Base-by-base conservation (phyloP, 2,797 vertebrate genomes). In the Tenualosa ilisha region DNA sequence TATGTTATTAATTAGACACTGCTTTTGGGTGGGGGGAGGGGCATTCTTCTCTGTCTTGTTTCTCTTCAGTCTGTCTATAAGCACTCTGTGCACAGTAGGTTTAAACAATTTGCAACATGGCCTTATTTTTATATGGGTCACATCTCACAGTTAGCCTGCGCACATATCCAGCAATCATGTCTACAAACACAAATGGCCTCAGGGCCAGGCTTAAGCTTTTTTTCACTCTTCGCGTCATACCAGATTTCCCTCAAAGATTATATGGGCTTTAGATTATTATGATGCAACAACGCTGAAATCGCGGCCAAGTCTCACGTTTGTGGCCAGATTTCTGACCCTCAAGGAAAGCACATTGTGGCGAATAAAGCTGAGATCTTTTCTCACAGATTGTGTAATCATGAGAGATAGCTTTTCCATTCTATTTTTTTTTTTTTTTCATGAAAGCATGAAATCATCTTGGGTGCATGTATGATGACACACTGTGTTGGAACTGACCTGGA, bases 231-330 rank as follows among this genome's bases (percentile, higher is more conserved):
- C 72, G 51, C 85, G 81, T 82, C 56, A 81, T 50, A 72, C 56
- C 61, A 75, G 81, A 82, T 84, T 87, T 75, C 85, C 85, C 84
- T 82, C 53, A 82, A 84, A 87, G 86, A 84, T 89, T 84, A 89
- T 87, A 87, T 86, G 72, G 72, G 84, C 31, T 82, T 84, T 50
- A 87, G 84, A 85, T 86, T 63, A 86, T 26, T 81, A 84, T 81
- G 81, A 88, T 65, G 81, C 79, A 84, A 51, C 26, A 20, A 51
- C 82, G 61, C 75, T 85, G 81, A 86, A 59, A 81, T 84, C 43
- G 31, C 83, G 46, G 17, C 81, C 24, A 49, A 81, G 83, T 84
- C 81, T 84, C 68, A 81, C 59, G 61, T 85, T 83, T 81, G 72
- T 81, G 31, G 82, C 46, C 26, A 49, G 31, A 83, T 56, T 85